Percentiles rank a stretch among this genome's conserved stretches.
phyloP scores from a whole-genome alignment of 2,888 invertebrate species.

The Dermolepida albohirtum region DNA sequence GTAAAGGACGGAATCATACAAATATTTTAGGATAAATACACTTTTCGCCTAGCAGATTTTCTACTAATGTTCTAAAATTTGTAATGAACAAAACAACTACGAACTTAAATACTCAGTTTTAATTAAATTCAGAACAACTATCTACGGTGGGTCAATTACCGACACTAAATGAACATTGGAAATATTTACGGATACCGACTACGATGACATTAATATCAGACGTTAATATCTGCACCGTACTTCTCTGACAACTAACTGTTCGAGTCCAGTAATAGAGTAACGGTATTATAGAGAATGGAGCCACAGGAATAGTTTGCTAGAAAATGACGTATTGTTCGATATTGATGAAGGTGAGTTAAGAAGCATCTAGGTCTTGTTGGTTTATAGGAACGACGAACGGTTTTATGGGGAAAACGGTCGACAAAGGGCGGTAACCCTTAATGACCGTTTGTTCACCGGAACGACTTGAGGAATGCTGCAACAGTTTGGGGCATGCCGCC shows the following conservation, averaged over 20 bases:
- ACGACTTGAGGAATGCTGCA: constrained; percentile 49
- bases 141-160: constrained; percentile 34
- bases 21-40: no score
- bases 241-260: constrained; percentile 31
- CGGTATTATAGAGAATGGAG: constrained; percentile 38
- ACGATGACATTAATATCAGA: constrained; percentile 41
- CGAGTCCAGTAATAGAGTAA: constrained; percentile 40
- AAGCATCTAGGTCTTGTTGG: constrained; percentile 35
- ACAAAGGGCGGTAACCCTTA: constrained; percentile 45
- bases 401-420: constrained; percentile 14
- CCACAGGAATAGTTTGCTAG: constrained; percentile 33
- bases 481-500: constrained; percentile 51
- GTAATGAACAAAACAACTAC: constrained; percentile 18
- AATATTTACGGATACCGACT: constrained; percentile 35
- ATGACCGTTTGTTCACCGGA: constrained; percentile 46
- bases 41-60: no score
- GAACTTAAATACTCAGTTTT: constrained; percentile 20
- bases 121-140: constrained; percentile 36
- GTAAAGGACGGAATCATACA: no score
- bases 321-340: constrained; percentile 43
- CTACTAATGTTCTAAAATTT: background rate
- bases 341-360: constrained; percentile 42
- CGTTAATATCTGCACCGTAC: constrained; percentile 34
- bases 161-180: constrained; percentile 35
- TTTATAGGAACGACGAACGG: constrained; percentile 13